Conservation (phyloP, 2,888 invertebrate species). For the Drosophila setosimentum region DNA sequence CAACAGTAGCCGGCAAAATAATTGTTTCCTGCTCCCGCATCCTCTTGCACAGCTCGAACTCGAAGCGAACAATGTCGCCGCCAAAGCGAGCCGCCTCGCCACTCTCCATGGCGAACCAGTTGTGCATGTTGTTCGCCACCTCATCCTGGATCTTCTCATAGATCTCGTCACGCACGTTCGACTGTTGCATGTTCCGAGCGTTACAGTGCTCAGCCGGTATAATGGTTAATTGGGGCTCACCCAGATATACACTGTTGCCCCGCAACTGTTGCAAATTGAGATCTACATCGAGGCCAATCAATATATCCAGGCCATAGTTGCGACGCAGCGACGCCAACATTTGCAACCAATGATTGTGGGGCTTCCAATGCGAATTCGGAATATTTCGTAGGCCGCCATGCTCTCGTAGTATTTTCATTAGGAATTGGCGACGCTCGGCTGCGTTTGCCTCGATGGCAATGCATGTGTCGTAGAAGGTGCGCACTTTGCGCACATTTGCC, state of each 20-base stretch:
- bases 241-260: constrained; percentile 74
- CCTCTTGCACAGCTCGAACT: constrained; percentile 76
- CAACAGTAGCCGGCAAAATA: constrained; percentile 6
- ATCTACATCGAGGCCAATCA: constrained; percentile 80
- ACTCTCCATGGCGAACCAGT: constrained; percentile 74
- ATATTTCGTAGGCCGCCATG: constrained; percentile 76
- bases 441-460: constrained; percentile 56
- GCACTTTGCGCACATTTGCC: constrained; percentile 65
- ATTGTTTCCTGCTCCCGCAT: constrained; percentile 63
- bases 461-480: constrained; percentile 79
- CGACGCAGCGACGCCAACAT: constrained; percentile 69
- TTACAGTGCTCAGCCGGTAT: constrained; percentile 76
- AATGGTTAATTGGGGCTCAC: constrained; percentile 76
- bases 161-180: constrained; percentile 52
- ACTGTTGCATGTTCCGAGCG: constrained; percentile 45
- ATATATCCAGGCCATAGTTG: constrained; percentile 79
- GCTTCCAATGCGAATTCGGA: constrained; percentile 72
- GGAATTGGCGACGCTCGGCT: constrained; percentile 57
- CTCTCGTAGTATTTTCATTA: constrained; percentile 65
- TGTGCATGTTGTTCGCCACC: constrained; percentile 72
- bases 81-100: constrained; percentile 71
- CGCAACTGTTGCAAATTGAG: constrained; percentile 67
- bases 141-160: constrained; percentile 68
- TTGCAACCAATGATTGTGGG: constrained; percentile 75
- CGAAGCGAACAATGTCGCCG: constrained; percentile 79